Evolutionary conservation across 1,140 invertebrate genomes (phyloP).

Genomic region (Rhagoletis pomonella): DNA sequence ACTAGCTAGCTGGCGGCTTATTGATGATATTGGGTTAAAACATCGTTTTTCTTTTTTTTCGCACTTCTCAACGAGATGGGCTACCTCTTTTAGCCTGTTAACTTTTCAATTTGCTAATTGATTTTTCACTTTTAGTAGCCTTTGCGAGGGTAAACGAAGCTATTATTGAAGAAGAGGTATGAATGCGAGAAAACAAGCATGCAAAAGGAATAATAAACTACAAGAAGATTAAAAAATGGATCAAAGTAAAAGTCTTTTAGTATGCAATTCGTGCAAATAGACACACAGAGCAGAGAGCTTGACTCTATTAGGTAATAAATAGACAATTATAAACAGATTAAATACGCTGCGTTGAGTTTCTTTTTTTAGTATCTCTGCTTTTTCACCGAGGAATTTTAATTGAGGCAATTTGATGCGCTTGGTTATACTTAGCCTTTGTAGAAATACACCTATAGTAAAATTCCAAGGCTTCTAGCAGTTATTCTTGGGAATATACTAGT

Average conservation of each 20-base stretch:
- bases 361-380: no score
- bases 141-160: neutral
- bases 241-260: neutral
- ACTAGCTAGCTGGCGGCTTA: neutral
- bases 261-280: neutral
- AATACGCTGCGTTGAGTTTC: no score
- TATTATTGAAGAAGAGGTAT: neutral
- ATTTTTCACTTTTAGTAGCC: conserved; percentile 31
- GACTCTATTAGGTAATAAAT: no score
- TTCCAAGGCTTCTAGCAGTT: no score
- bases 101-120: conserved; percentile 46
- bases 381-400: no score
- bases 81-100: conserved; percentile 7
- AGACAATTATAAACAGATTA: no score
- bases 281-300: no score
- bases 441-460: no score
- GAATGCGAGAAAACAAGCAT: neutral
- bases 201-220: neutral
- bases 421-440: no score
- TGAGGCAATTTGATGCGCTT: no score
- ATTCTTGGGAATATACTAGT: no score
- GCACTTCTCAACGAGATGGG: neutral
- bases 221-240: neutral
- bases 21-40: conserved; percentile 7
- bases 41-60: neutral